Evolutionary conservation across 2,888 invertebrate genomes (phyloP), one percentile per base, ranked within the genome.

Genomic region (Nesidiocoris tenuis): DNA sequence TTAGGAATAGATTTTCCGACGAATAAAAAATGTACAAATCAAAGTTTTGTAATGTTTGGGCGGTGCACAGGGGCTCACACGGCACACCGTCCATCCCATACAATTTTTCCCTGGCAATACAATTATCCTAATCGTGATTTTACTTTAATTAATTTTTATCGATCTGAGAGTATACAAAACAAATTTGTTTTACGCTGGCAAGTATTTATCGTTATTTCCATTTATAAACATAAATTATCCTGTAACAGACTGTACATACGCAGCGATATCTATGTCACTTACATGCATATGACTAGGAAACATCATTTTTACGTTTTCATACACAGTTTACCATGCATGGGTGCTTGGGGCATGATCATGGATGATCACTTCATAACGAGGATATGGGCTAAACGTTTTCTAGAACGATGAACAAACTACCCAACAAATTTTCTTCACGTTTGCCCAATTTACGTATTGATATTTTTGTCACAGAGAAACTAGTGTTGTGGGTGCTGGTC

Each of bases 51-150:
- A 55, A 54, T 55, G 16, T 22, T 2, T 67, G 55, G 67, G 56
- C 55, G 67, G 67, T 67, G 67, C 21, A 21, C 67, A 67, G 67
- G 67, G 67, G 67, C 67, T 67, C 67, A 67, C 39, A 55, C 67
- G 54, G 56, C n/a, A 22, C 67, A 67, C 67, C 67, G 54, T 22
- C 67, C 67, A 67, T 67, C n/a, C 67, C 23, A 21, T 55, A 67
- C 67, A 67, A 54, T 22, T 55, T 1, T 55, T 67, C 55, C 25
- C 25, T 25, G 24, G 19, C 65, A 39, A 39, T 12, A 7, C 39
- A 39, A 39, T 39, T 65, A 63, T 23, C 23, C 63, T 63, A 63
- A 23, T n/a, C n/a, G n/a, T n/a, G 22, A 22, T 63, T 63, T 22
- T n/a, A 63, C 23, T 25, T 23, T 17, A 64, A 24, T 64, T 0